phyloP scores from a whole-genome alignment of 1,140 invertebrate species.

The Branchinecta lynchi region DNA sequence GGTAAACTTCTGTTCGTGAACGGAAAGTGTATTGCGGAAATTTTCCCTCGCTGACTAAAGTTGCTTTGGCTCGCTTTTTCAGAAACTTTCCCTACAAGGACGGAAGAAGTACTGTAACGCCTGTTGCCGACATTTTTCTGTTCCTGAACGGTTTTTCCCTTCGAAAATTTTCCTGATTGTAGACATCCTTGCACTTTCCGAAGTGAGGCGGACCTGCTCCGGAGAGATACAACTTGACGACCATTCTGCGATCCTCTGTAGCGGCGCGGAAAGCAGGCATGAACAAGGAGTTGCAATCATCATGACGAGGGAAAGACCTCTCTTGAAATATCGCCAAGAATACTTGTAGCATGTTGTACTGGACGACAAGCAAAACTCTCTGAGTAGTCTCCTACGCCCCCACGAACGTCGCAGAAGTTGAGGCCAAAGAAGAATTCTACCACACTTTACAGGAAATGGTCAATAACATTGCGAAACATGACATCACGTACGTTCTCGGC shows the following conservation, averaged over 20 bases:
- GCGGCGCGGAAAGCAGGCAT: constrained; percentile 3
- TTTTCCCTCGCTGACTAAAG: too few species aligned
- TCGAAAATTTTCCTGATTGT: too few species aligned
- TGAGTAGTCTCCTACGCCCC: constrained; percentile 4
- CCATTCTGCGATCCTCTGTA: constrained; percentile 9
- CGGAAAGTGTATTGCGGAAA: too few species aligned
- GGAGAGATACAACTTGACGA: constrained; percentile 5
- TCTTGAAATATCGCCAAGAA: constrained; percentile 6
- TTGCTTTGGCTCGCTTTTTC: too few species aligned
- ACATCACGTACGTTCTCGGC: background rate
- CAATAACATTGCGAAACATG: constrained; percentile 6
- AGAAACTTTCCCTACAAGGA: too few species aligned
- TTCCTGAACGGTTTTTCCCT: too few species aligned
- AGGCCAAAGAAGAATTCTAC: too few species aligned
- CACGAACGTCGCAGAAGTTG: background rate
- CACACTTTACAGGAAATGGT: constrained; percentile 4
- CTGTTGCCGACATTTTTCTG: too few species aligned
- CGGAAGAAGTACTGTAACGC: too few species aligned
- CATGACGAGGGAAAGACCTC: constrained; percentile 8
- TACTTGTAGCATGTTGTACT: constrained; percentile 1
- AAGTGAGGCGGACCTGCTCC: too few species aligned
- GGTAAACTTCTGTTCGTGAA: too few species aligned
- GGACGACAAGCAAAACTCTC: constrained; percentile 8
- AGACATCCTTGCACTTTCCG: too few species aligned
- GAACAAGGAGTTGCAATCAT: constrained; percentile 6